Evolutionary conservation across 1,140 invertebrate species (phyloP).

Genomic region (Cepaea nemoralis): DNA sequence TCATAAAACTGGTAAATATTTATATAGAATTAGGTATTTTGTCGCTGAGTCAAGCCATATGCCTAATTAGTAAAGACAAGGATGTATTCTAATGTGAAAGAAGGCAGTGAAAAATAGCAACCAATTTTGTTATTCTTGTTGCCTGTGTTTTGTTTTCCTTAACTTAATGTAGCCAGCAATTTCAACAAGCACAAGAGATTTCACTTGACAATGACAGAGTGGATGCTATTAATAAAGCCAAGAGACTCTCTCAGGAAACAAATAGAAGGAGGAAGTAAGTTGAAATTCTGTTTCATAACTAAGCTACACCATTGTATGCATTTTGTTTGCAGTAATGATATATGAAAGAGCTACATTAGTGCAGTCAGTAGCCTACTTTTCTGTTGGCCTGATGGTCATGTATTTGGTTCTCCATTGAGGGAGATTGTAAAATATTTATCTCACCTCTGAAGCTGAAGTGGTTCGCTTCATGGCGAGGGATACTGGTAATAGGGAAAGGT

Average conservation of each 20-base stretch:
- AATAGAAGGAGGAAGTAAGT: slow-evolving; percentile 63
- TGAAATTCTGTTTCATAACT: too few species aligned
- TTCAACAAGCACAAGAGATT: slow-evolving; percentile 52
- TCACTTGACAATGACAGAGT: slow-evolving; percentile 42
- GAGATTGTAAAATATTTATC: too few species aligned
- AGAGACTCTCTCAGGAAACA: slow-evolving; percentile 58
- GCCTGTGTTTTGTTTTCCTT: slow-evolving; percentile 41
- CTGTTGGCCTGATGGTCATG: too few species aligned
- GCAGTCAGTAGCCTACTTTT: too few species aligned
- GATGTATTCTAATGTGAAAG: not conserved
- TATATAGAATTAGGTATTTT: not conserved
- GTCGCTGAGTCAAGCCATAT: not conserved
- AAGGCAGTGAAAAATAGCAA: not conserved
- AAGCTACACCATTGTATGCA: too few species aligned
- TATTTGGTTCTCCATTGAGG: too few species aligned
- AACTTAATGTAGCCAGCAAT: slow-evolving; percentile 51
- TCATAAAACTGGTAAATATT: not conserved
- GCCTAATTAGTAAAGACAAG: too few species aligned
- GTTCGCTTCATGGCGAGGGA: too few species aligned
- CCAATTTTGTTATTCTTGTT: not conserved
- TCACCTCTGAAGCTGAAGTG: too few species aligned
- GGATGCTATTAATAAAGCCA: slow-evolving; percentile 53
- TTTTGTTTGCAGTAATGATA: too few species aligned
- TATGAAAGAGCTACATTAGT: too few species aligned
- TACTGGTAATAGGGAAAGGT: too few species aligned